These are phyloP conservation scores for Paracyclopina nana DNA, from an alignment of 1,140 invertebrate species.

Conservation along the genomic window DNA sequence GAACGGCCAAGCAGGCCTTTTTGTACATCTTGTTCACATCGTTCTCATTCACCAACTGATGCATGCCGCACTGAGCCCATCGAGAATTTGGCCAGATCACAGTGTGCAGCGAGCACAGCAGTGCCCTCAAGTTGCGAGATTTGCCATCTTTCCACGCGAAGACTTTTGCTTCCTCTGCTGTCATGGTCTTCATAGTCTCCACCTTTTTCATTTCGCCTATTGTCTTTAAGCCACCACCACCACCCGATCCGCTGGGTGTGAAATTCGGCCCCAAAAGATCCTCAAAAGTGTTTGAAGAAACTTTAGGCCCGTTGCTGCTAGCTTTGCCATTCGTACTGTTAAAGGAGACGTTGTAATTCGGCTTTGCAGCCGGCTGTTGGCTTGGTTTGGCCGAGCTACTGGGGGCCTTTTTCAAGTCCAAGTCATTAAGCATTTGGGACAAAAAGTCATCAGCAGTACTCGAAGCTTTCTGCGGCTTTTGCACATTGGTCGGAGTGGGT, in stretches of 20 bases:
- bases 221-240: conserved; percentile 34
- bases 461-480: no score
- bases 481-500: no score
- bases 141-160: conserved; percentile 80
- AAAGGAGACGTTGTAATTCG: conserved; percentile 3
- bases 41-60: conserved; percentile 61
- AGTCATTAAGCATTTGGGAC: no score
- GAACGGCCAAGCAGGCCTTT: conserved; percentile 83
- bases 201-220: conserved; percentile 82
- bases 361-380: not conserved
- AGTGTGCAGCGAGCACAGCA: conserved; percentile 79
- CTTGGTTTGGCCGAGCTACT: not conserved
- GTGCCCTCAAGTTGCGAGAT: conserved; percentile 80
- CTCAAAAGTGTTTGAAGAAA: not conserved
- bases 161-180: conserved; percentile 72
- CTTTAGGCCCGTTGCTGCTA: not conserved
- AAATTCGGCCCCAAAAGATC: not conserved
- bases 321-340: not conserved
- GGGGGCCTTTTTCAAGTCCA: not conserved
- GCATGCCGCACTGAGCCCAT: conserved; percentile 84
- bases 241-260: no score
- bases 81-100: conserved; percentile 74
- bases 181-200: conserved; percentile 63
- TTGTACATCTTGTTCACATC: conserved; percentile 93
- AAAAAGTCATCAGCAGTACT: no score